Percentiles rank a stretch among this genome's conserved stretches.
phyloP scores from a whole-genome alignment of 2,113 vertebrate genomes.

The Rhynchomys soricoides region DNA sequence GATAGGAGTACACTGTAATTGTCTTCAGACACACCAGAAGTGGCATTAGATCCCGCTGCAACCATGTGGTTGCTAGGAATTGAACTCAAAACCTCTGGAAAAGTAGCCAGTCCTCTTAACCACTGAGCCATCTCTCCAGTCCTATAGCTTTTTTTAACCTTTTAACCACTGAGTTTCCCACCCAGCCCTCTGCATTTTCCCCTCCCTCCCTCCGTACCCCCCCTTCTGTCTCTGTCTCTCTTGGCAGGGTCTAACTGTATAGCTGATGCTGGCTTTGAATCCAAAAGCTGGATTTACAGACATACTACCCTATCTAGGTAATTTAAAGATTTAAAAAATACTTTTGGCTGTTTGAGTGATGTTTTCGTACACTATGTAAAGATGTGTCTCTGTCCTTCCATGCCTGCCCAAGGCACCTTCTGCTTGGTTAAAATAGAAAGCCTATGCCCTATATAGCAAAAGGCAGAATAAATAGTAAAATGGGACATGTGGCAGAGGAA shows the following conservation, averaged over 20 bases:
- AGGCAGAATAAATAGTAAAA: too few species aligned
- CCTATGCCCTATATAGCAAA: too few species aligned
- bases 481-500: too few species aligned
- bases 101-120: not conserved
- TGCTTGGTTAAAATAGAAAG: too few species aligned
- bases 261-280: not conserved
- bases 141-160: too few species aligned
- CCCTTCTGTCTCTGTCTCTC: not conserved
- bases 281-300: not conserved
- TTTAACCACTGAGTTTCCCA: not conserved
- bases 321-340: not conserved
- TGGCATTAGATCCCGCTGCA: too few species aligned
- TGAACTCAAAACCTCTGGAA: not conserved
- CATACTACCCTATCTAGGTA: not conserved
- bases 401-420: too few species aligned
- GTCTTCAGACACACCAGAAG: too few species aligned
- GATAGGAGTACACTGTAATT: not conserved
- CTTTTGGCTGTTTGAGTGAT: too few species aligned
- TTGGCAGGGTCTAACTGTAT: not conserved
- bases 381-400: too few species aligned
- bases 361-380: too few species aligned
- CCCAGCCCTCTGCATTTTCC: not conserved
- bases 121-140: not conserved
- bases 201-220: accelerated
- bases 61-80: not conserved